phyloP scores from a whole-genome alignment of 2,888 invertebrate genomes.

The Dyspetes luteomarginatus region DNA sequence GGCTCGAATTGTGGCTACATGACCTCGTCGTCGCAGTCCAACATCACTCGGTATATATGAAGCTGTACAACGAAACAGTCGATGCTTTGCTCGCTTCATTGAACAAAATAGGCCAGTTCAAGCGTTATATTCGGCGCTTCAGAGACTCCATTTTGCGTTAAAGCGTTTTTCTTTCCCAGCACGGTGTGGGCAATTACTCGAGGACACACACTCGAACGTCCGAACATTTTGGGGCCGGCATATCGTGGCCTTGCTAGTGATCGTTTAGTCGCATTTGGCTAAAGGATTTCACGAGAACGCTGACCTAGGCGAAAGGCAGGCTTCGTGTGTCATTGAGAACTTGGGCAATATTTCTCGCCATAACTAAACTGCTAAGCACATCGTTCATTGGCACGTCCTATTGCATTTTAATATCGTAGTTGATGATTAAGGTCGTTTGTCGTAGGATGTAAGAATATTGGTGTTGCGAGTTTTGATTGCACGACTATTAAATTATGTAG shows the following conservation, averaged over 20 bases:
- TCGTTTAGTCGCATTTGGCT: neutral
- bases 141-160: conserved; percentile 52
- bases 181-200: too few relatives aligned
- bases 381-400: conserved; percentile 35
- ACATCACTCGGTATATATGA: conserved; percentile 19
- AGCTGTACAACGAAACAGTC: conserved; percentile 72
- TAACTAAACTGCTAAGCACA: neutral
- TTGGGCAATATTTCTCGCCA: conserved; percentile 37
- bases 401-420: conserved; percentile 39
- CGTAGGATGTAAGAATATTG: conserved; percentile 3
- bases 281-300: conserved; percentile 48
- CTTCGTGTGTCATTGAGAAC: conserved; percentile 37
- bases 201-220: too few relatives aligned
- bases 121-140: conserved; percentile 59
- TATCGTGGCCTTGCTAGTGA: conserved; percentile 32
- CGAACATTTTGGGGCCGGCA: conserved; percentile 17
- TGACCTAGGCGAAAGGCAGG: conserved; percentile 55
- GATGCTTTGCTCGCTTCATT: conserved; percentile 76
- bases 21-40: conserved; percentile 66
- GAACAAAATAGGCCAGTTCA: conserved; percentile 75
- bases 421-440: conserved; percentile 36
- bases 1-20: conserved; percentile 69
- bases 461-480: conserved; percentile 26
- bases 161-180: neutral
- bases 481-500: conserved; percentile 31